phyloP scores from a whole-genome alignment of 2,888 invertebrate species.

The Amiota minor region DNA sequence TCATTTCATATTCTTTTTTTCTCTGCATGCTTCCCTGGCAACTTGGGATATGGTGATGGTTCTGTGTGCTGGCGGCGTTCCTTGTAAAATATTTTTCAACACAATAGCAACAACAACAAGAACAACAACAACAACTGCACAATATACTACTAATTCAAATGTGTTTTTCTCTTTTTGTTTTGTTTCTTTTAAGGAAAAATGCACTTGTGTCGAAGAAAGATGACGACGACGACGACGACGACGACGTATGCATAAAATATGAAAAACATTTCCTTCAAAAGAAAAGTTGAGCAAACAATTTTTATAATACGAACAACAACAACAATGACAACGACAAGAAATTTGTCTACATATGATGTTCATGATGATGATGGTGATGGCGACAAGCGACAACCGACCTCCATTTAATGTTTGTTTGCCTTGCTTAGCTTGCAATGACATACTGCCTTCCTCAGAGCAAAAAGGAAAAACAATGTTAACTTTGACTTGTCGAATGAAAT shows the following conservation, averaged over 20 bases:
- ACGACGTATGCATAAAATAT: conserved; percentile 58
- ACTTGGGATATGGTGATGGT: neutral
- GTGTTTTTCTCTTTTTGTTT: conserved; percentile 24
- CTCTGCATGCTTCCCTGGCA: neutral
- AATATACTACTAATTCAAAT: conserved; percentile 53
- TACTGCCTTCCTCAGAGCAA: neutral
- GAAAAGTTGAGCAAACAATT: conserved; percentile 5
- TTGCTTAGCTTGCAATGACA: neutral
- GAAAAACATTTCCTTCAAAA: conserved; percentile 9
- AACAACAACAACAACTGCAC: neutral
- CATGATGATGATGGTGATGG: neutral
- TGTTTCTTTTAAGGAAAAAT: conserved; percentile 1
- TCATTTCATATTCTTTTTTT: conserved; percentile 26
- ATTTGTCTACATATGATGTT: neutral
- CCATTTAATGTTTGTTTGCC: conserved; percentile 2
- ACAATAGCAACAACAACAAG: conserved; percentile 12
- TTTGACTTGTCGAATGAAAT: neutral
- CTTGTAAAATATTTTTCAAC: conserved; percentile 43
- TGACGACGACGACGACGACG: conserved; percentile 24
- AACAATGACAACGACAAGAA: neutral
- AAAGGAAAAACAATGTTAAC: neutral
- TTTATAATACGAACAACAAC: neutral
- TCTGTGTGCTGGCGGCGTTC: conserved; percentile 36
- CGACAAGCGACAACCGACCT: neutral
- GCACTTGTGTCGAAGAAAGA: conserved; percentile 12